Base-by-base conservation (phyloP, 2,888 invertebrate species). In the Eupelmus urozonus region DNA sequence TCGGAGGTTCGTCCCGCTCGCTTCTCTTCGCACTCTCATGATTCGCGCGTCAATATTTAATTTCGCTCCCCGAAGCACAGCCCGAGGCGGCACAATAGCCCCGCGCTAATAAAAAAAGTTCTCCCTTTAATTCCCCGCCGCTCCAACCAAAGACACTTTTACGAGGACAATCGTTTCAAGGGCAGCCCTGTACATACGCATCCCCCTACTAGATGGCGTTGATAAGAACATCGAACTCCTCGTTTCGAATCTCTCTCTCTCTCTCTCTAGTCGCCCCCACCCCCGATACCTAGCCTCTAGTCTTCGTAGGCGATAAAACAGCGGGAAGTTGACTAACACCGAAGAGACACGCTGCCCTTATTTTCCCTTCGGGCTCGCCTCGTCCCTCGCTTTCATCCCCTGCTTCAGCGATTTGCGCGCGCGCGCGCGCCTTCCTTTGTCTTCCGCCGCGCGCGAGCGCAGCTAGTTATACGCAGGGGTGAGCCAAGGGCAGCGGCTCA, bases 1-100 rank as follows among this genome's bases (percentile, higher is more conserved):
- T n/a, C n/a, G n/a, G n/a, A n/a, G n/a, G n/a, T n/a, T n/a, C n/a
- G n/a, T n/a, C n/a, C n/a, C n/a, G n/a, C n/a, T n/a, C n/a, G n/a
- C n/a, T n/a, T n/a, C n/a, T n/a, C 11, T 49, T 20, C 29, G 18
- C 57, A 20, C 63, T 55, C 70, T 70, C 76, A 63, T 70, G 76
- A 76, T 76, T 70, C 55, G 34, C 53, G 27, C 70, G 69, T 76
- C 63, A 76, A 76, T 76, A 76, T 70, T 76, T 76, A 70, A 75
- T 75, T 40, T 29, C 11, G 49, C 20, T 13, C 45, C 53, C 53
- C 25, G 20, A 57, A 62, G 65, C 42, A 23, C 45, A 23, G n/a
- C n/a, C n/a, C 63, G 11, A 42, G 53, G 13, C 45, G 13, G n/a
- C n/a, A 45, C 16, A 29, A 23, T 7, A 20, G 45, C 13, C 63